These are phyloP conservation scores for Zophobas atratus DNA, from an alignment of 1,140 invertebrate species.

Conservation along the genomic window DNA sequence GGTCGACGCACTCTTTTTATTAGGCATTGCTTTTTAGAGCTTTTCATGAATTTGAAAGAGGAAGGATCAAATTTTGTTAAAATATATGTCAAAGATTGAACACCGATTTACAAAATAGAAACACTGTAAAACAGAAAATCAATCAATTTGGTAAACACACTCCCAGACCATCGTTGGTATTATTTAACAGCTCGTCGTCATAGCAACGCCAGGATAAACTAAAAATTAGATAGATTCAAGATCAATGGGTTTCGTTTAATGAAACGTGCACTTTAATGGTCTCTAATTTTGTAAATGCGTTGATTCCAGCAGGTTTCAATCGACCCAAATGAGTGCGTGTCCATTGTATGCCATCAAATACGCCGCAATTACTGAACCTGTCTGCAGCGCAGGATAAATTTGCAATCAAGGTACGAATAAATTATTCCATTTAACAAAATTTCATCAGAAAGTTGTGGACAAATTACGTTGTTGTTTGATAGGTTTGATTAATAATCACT, in stretches of 20 bases:
- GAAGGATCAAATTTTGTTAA: no score
- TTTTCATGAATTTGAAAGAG: no score
- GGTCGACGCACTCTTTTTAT: no score
- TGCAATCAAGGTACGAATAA: slow-evolving; percentile 13
- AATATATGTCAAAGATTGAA: no score
- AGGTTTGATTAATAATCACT: slow-evolving; percentile 5
- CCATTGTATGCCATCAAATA: slow-evolving; percentile 13
- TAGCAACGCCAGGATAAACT: no score
- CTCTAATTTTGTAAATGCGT: background rate
- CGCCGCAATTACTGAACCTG: slow-evolving; percentile 21
- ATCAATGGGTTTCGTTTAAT: background rate
- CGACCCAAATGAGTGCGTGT: slow-evolving; percentile 25
- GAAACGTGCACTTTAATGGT: slow-evolving; percentile 1
- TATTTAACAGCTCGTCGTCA: no score
- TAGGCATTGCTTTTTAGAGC: no score
- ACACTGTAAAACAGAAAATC: no score
- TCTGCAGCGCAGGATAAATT: slow-evolving; percentile 28
- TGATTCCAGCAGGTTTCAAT: slow-evolving; percentile 12
- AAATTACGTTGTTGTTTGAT: slow-evolving; percentile 7
- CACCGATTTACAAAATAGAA: no score
- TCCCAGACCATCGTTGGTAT: no score
- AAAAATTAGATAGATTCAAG: no score
- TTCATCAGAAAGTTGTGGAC: background rate
- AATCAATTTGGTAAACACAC: no score
- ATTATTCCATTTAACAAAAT: slow-evolving; percentile 18